Evolutionary conservation across 2,797 vertebrate genomes (phyloP).

Genomic region (Dryobates pubescens): DNA sequence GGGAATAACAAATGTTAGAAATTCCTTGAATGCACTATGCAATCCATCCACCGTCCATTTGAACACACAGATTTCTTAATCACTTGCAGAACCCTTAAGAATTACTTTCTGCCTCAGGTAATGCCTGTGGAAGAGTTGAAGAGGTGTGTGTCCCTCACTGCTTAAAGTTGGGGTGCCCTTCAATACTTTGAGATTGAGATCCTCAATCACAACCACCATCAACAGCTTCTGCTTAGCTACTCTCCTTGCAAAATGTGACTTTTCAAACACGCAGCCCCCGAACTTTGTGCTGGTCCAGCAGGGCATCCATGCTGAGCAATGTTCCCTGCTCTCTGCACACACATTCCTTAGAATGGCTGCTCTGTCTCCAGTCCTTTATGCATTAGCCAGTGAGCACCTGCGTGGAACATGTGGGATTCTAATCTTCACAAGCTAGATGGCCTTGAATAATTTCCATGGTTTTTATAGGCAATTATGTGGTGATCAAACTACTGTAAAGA

Average conservation of each 20-base stretch:
- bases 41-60: neutral
- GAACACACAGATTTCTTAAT: neutral
- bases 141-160: neutral
- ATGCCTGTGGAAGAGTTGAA: neutral
- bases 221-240: neutral
- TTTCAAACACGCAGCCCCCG: neutral
- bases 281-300: constrained; percentile 21
- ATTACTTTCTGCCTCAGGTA: neutral
- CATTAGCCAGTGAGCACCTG: constrained; percentile 35
- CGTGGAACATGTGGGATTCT: neutral
- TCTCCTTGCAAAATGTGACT: neutral
- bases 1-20: neutral
- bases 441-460: constrained; percentile 55
- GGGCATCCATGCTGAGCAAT: neutral
- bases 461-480: constrained; percentile 65
- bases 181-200: neutral
- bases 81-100: neutral
- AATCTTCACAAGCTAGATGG: neutral
- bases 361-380: neutral
- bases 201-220: neutral
- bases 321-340: neutral
- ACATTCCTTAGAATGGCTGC: neutral
- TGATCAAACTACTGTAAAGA: constrained; percentile 59
- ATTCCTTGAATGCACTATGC: neutral
- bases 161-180: neutral